A percentile compares a stretch with the other conserved stretches of the same genome.
Conservation (phyloP, 2,888 invertebrate species). For the Seira ritae region DNA sequence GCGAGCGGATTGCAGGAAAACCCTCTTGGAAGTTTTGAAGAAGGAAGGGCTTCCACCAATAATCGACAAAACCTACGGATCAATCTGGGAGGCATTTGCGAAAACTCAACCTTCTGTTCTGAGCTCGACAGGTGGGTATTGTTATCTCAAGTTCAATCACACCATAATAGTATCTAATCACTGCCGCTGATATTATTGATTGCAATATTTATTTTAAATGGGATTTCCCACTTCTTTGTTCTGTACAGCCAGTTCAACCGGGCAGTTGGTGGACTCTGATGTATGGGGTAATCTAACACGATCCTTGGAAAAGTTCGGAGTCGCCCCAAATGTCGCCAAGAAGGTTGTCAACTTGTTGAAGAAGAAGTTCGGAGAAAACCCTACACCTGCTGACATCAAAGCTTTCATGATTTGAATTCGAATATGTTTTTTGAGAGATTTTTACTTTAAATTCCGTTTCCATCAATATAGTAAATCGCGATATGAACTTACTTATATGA, state of each 20-base stretch:
- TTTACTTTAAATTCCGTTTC: neutral
- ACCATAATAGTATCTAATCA: neutral
- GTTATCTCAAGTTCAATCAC: neutral
- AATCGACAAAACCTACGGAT: constrained; percentile 67
- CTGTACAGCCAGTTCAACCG: constrained; percentile 60
- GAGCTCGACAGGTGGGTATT: constrained; percentile 65
- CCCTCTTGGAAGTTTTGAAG: constrained; percentile 62
- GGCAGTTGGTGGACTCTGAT: constrained; percentile 66
- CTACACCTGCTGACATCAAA: constrained; percentile 34
- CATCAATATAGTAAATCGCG: neutral
- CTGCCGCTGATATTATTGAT: neutral
- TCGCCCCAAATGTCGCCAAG: constrained; percentile 7
- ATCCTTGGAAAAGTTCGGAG: constrained; percentile 57
- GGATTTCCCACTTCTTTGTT: neutral
- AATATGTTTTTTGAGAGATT: neutral
- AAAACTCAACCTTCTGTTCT: constrained; percentile 72
- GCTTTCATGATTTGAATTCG: constrained; percentile 30
- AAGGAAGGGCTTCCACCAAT: constrained; percentile 69
- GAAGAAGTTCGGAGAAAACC: constrained; percentile 42
- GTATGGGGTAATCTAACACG: constrained; percentile 67
- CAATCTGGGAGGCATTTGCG: constrained; percentile 72
- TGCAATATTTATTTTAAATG: neutral
- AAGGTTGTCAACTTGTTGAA: constrained; percentile 26
- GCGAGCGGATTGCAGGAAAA: constrained; percentile 61
- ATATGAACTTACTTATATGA: neutral